These are phyloP conservation scores for Leptodactylus fallax DNA, from an alignment of 2,797 vertebrate species.

Conservation along the genomic window DNA sequence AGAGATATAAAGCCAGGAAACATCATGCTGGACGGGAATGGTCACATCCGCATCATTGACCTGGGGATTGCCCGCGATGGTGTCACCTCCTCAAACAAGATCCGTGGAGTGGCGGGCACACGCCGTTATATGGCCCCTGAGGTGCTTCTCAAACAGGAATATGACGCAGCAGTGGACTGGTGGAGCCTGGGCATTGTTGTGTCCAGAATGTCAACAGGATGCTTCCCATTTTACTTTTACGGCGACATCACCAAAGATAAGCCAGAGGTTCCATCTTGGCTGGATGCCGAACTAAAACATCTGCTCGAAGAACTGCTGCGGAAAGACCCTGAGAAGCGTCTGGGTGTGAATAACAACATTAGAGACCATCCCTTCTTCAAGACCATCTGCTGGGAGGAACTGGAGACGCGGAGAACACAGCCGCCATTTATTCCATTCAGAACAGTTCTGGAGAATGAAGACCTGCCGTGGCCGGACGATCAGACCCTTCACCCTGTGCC, in stretches of 20 bases:
- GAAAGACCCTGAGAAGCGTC: neutral
- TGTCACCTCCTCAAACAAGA: neutral
- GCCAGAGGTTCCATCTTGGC: neutral
- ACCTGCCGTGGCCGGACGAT: neutral
- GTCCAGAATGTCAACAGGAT: neutral
- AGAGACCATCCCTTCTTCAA: neutral
- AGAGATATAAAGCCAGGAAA: neutral
- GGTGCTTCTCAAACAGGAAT: neutral
- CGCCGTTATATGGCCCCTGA: neutral
- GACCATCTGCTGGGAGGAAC: neutral
- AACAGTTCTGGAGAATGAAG: neutral
- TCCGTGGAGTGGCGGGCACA: neutral
- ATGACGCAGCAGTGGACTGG: neutral
- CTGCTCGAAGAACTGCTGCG: neutral
- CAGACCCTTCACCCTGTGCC: neutral
- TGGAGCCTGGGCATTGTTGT: neutral
- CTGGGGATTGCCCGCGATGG: neutral
- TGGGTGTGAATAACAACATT: neutral
- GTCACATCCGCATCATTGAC: neutral
- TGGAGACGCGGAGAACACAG: neutral
- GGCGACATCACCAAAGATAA: neutral
- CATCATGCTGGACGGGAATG: neutral
- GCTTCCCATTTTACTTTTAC: neutral
- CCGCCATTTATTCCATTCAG: neutral
- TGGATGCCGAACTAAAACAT: neutral